These are phyloP conservation scores for Punctoribates punctum DNA, from an alignment of 2,888 invertebrate species.

Conservation along the genomic window DNA sequence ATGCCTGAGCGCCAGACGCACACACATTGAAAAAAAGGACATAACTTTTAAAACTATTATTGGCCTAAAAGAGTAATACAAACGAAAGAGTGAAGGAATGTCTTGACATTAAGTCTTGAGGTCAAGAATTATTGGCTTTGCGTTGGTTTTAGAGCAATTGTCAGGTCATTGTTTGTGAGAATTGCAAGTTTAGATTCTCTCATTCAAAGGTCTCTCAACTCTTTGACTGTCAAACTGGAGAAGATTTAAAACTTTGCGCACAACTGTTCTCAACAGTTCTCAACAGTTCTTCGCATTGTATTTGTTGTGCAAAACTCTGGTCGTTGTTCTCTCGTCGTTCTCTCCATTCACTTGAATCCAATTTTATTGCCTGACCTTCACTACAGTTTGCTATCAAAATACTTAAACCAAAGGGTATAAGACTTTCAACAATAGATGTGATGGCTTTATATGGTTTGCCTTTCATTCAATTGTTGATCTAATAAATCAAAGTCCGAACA, in stretches of 20 bases:
- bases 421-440: neutral
- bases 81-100: neutral
- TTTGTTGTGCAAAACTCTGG: slow-evolving; percentile 1
- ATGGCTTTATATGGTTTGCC: slow-evolving; percentile 26
- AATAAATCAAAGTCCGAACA: slow-evolving; percentile 3
- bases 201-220: slow-evolving; percentile 22
- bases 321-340: neutral
- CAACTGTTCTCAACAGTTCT: neutral
- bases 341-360: neutral
- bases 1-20: neutral
- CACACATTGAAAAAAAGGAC: neutral
- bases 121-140: slow-evolving; percentile 6
- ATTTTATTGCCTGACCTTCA: slow-evolving; percentile 29
- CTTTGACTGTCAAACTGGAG: neutral
- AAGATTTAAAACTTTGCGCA: slow-evolving; percentile 8
- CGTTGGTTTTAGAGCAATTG: neutral
- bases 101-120: neutral
- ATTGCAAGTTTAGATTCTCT: neutral
- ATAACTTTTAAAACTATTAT: neutral
- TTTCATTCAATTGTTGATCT: slow-evolving; percentile 6
- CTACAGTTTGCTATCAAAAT: neutral
- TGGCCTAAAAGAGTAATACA: neutral
- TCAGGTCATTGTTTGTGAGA: slow-evolving; percentile 2
- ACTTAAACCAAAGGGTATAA: neutral
- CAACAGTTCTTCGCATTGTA: neutral